A percentile compares a stretch with the other conserved stretches of the same genome.
Evolutionary conservation across 2,113 vertebrate species (phyloP).

Genomic region (Tetraodon nigroviridis): DNA sequence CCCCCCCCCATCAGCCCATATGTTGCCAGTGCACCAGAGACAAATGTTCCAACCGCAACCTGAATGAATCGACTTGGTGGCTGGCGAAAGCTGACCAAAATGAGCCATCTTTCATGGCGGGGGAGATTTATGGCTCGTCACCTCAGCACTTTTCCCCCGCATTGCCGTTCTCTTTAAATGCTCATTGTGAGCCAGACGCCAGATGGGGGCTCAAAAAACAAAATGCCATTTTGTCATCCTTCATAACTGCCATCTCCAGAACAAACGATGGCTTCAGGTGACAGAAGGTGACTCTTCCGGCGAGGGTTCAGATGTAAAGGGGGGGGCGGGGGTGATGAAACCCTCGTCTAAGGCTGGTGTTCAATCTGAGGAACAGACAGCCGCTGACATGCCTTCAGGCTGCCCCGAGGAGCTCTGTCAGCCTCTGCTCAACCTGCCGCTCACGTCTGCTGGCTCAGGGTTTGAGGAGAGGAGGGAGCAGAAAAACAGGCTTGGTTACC

Average conservation of each 20-base stretch:
- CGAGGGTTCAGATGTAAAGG: slow-evolving; percentile 12
- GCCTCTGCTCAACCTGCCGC: background rate
- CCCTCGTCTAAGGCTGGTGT: slow-evolving; percentile 12
- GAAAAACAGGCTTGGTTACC: no score
- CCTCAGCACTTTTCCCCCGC: slow-evolving; percentile 72
- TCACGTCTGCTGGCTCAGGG: no score
- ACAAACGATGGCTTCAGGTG: slow-evolving; percentile 55
- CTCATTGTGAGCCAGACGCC: slow-evolving; percentile 67
- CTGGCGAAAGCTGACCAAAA: slow-evolving; percentile 40
- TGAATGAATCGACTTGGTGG: slow-evolving; percentile 39
- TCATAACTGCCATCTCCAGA: slow-evolving; percentile 56
- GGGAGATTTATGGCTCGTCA: slow-evolving; percentile 79
- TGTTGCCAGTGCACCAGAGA: background rate
- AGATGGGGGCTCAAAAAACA: slow-evolving; percentile 79
- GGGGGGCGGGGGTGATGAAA: slow-evolving; percentile 18
- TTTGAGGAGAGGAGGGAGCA: no score
- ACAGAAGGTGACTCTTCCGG: slow-evolving; percentile 25
- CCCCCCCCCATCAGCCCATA: background rate
- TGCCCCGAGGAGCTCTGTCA: slow-evolving; percentile 21
- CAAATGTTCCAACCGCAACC: slow-evolving; percentile 26
- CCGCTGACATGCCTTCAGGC: slow-evolving; percentile 29
- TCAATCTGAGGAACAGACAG: slow-evolving; percentile 25
- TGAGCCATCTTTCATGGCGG: slow-evolving; percentile 61
- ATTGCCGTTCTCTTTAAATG: slow-evolving; percentile 17
- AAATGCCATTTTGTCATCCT: slow-evolving; percentile 77